These are phyloP conservation scores for Dysmachus trigonus DNA, from an alignment of 2,888 invertebrate species.

Conservation along the genomic window DNA sequence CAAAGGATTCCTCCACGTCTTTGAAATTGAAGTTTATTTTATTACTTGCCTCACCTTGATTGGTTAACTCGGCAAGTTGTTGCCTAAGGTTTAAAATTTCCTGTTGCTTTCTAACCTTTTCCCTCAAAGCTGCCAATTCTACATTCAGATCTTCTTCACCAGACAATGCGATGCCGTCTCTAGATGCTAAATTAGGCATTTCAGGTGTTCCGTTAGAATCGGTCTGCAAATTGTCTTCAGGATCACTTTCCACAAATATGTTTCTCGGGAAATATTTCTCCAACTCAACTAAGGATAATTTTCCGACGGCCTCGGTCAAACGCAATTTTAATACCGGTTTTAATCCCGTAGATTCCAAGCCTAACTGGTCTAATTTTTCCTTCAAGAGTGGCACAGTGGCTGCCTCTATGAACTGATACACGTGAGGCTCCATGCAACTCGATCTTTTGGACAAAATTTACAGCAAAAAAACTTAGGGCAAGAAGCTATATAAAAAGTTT, in stretches of 20 bases:
- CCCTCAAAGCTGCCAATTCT: neutral
- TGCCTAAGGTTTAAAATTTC: neutral
- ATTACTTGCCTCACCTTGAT: neutral
- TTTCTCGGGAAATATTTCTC: neutral
- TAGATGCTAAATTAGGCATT: neutral
- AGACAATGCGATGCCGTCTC: neutral
- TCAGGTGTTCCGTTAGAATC: neutral
- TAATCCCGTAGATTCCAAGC: neutral
- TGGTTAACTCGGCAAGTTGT: neutral
- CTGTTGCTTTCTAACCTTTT: neutral
- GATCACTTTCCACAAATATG: neutral
- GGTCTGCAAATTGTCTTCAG: neutral
- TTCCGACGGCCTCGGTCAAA: neutral
- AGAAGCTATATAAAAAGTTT: neutral
- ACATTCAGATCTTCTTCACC: neutral
- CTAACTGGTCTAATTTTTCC: neutral
- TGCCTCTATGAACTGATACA: neutral
- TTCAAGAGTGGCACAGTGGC: neutral
- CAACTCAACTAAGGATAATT: neutral
- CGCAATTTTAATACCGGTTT: neutral
- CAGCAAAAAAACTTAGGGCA: neutral
- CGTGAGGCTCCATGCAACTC: neutral
- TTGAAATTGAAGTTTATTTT: slow-evolving; percentile 11
- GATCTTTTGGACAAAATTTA: neutral
- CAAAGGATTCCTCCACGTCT: slow-evolving; percentile 4